Conservation (phyloP, 2,888 invertebrate genomes). For the Tipula vernalis region DNA sequence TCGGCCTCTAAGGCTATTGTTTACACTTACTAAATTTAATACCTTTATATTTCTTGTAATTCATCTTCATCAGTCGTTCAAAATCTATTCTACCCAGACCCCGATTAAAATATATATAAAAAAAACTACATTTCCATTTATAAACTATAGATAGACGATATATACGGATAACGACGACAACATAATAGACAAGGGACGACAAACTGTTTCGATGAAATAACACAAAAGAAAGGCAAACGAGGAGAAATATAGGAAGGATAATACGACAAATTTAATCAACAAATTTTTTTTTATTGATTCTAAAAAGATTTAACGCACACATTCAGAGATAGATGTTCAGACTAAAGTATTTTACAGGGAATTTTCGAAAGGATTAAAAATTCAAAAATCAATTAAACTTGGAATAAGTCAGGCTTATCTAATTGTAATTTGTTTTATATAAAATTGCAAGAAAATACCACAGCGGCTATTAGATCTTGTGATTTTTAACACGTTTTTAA, state of each 20-base stretch:
- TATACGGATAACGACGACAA: not conserved
- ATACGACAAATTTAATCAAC: constrained; percentile 4
- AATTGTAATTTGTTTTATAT: not conserved
- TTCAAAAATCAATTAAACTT: not conserved
- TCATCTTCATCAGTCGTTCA: not conserved
- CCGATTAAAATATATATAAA: not conserved
- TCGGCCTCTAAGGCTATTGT: not conserved
- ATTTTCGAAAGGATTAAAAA: not conserved
- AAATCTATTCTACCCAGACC: not conserved
- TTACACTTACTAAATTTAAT: not conserved
- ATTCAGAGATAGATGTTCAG: not conserved
- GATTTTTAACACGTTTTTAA: not conserved
- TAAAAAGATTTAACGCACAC: not conserved
- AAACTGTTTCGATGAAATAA: not conserved
- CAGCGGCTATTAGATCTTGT: not conserved
- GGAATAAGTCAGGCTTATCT: not conserved
- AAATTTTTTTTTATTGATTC: not conserved
- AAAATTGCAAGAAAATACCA: not conserved
- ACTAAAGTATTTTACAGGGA: not conserved
- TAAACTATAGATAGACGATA: not conserved
- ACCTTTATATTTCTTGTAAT: not conserved
- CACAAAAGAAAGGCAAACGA: not conserved
- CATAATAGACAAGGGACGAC: not conserved
- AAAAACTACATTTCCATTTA: not conserved
- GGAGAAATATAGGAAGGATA: not conserved